A percentile compares a stretch with the other conserved stretches of the same genome.
phyloP scores from a whole-genome alignment of 2,888 invertebrate species.

The Julus scandinavius region DNA sequence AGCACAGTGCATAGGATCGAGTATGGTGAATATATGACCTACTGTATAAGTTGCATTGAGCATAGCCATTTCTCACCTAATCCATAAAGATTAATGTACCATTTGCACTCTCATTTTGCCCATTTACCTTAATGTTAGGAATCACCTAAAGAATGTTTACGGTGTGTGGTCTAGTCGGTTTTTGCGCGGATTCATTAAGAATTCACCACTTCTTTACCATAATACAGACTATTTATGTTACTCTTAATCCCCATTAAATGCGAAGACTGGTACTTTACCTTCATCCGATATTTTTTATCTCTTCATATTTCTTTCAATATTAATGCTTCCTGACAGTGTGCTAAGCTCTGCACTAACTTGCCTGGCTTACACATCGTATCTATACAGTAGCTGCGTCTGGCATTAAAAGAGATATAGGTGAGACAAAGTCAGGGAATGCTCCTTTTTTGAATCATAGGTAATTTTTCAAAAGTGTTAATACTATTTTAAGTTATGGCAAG shows the following conservation, averaged over 20 bases:
- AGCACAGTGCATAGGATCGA: no score
- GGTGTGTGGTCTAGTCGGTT: neutral
- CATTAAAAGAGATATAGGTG: neutral
- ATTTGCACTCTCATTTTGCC: constrained; percentile 20
- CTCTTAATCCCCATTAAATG: constrained; percentile 39
- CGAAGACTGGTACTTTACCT: neutral
- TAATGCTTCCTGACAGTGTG: constrained; percentile 21
- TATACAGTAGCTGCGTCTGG: neutral
- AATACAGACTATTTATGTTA: constrained; percentile 10
- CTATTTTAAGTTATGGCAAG: no score
- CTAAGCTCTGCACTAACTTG: constrained; percentile 9
- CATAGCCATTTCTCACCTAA: neutral
- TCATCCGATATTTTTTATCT: constrained; percentile 27
- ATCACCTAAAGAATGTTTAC: constrained; percentile 8
- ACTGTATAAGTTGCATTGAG: neutral
- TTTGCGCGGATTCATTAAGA: neutral
- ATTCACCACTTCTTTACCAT: neutral
- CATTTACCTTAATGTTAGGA: constrained; percentile 19
- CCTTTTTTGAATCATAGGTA: neutral
- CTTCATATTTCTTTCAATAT: constrained; percentile 34
- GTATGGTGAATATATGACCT: neutral
- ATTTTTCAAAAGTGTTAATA: neutral
- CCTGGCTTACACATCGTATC: neutral
- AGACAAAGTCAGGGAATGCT: neutral
- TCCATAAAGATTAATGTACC: constrained; percentile 24